Base-by-base conservation (phyloP, 2,888 invertebrate species). In the Lutraria lutraria region DNA sequence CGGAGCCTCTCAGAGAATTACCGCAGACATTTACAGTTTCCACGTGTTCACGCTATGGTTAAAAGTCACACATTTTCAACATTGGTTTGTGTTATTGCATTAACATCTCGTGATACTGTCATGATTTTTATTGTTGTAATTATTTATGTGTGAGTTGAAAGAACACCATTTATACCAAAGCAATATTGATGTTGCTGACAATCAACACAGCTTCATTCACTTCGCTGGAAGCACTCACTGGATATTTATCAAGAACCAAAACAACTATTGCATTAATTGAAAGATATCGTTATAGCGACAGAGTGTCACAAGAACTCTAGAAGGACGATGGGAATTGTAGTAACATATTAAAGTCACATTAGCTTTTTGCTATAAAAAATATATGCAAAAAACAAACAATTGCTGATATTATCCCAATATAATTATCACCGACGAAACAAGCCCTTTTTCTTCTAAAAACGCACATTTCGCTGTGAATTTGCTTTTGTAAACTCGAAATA, bases 231-330 rank as follows among this genome's bases (percentile, higher is more conserved):
- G 25, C 63, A 68, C 25, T 68, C 63, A 68, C 25, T 25, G 25
- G 63, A 68, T 68, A 68, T n/a, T 68, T 68, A 68, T 68, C 25
- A 68, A 25, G 63, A 25, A 68, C 25, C 63, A 25, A 68, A 68
- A 68, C 63, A 68, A 25, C 25, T 13, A 25, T 68, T 25, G 21
- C 25, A 25, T 68, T 68, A n/a, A 68, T 68, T n/a, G 63, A 68
- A 13, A 68, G 3, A 68, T 68, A 25, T 68, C 25, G 25, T 25
- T 25, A 43, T 43, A 43, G 43, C 43, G 43, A 43, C 43, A 8
- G 2, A 4, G 43, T n/a, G n/a, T n/a, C n/a, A n/a, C n/a, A n/a
- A n/a, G n/a, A n/a, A n/a, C n/a, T n/a, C 43, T 10, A 43, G 43
- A 43, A 43, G 2, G 2, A 43, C 43, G 43, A 43, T 43, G 43